These are phyloP conservation scores for Parnassius orleans DNA, from an alignment of 2,888 invertebrate species.

Conservation along the genomic window DNA sequence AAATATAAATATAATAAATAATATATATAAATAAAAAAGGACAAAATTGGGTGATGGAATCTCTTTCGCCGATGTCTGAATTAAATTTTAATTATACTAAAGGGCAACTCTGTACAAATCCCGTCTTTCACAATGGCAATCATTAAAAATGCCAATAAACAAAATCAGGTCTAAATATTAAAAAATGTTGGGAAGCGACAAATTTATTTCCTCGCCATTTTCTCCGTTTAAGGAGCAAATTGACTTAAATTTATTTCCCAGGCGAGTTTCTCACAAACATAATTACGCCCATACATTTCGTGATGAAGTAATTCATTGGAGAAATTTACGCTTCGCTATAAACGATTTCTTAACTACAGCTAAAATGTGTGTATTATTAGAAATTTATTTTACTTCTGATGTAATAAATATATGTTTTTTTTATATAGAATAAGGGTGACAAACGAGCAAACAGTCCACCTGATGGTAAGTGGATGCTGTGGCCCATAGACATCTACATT, in stretches of 20 bases:
- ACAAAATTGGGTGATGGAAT: too few relatives aligned
- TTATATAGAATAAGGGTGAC: too few relatives aligned
- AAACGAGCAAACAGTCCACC: too few relatives aligned
- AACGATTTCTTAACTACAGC: conserved; percentile 10
- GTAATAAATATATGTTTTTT: too few relatives aligned
- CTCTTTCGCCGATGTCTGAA: too few relatives aligned
- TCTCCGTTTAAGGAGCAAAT: conserved; percentile 37
- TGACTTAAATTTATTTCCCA: conserved; percentile 46
- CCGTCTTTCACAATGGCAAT: neutral
- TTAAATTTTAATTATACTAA: too few relatives aligned
- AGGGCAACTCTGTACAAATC: too few relatives aligned
- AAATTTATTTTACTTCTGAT: too few relatives aligned
- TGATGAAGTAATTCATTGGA: conserved; percentile 27
- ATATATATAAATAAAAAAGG: too few relatives aligned
- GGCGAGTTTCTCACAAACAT: conserved; percentile 28
- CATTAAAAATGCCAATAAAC: neutral
- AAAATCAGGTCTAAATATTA: conserved; percentile 1
- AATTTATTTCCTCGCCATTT: conserved; percentile 33
- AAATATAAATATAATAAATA: too few relatives aligned
- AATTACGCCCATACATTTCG: conserved; percentile 29
- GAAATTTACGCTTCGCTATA: conserved; percentile 12
- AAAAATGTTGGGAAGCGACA: conserved; percentile 15
- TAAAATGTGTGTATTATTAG: neutral
- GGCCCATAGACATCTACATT: too few relatives aligned
- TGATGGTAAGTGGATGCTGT: too few relatives aligned